Percentiles rank a stretch among this genome's conserved stretches.
Evolutionary conservation across 2,888 invertebrate species (phyloP).

Genomic region (Ormyrus thymus): DNA sequence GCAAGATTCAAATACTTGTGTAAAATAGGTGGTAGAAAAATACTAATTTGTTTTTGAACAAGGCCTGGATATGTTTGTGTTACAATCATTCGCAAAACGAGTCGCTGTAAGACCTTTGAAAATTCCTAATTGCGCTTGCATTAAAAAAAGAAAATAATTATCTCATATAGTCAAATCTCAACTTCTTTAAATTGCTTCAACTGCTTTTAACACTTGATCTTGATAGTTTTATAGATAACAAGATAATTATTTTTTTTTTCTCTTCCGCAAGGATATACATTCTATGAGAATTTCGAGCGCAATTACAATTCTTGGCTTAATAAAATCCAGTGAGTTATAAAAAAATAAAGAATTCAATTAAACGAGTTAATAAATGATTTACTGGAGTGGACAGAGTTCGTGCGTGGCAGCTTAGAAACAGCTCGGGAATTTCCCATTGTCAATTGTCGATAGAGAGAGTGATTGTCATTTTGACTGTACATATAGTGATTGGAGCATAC

Average conservation of each 20-base stretch:
- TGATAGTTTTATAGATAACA: conserved; percentile 13
- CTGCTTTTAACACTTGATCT: conserved; percentile 4
- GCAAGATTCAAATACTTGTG: conserved; percentile 8
- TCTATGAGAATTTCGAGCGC: conserved; percentile 38
- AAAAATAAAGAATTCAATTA: conserved; percentile 12
- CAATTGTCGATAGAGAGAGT: conserved; percentile 71
- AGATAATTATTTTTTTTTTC: conserved; percentile 18
- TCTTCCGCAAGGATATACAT: conserved; percentile 38
- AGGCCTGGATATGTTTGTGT: conserved; percentile 46
- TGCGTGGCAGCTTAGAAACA: conserved; percentile 66
- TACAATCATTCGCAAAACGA: conserved; percentile 48
- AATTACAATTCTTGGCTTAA: conserved; percentile 36
- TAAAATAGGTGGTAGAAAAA: conserved; percentile 42
- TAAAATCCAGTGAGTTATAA: conserved; percentile 2
- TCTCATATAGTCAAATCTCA: conserved; percentile 5
- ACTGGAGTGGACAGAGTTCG: conserved; percentile 57
- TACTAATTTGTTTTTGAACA: conserved; percentile 36
- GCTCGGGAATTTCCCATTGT: conserved; percentile 61
- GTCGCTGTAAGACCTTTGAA: conserved; percentile 55
- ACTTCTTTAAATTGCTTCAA: background rate
- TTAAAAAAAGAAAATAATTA: conserved; percentile 23
- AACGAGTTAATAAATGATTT: conserved; percentile 17
- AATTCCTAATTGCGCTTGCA: conserved; percentile 42
- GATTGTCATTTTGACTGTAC: conserved; percentile 73
- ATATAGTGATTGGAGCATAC: conserved; percentile 60